phyloP scores from a whole-genome alignment of 2,113 vertebrate genomes.

The Hystrix brachyura region DNA sequence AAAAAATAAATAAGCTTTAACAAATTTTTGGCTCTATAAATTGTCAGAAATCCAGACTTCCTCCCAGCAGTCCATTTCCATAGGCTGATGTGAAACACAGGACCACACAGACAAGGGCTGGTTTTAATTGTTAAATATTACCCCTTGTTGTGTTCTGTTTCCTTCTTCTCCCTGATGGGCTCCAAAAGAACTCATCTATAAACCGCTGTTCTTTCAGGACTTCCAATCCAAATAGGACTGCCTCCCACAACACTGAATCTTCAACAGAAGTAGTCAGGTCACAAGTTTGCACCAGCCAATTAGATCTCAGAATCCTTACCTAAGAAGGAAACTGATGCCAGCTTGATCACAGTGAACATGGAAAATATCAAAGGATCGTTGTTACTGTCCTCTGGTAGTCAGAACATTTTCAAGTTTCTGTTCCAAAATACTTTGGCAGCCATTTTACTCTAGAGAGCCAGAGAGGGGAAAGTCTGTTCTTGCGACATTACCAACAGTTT shows the following conservation, averaged over 20 bases:
- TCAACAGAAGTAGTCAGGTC: constrained; percentile 24
- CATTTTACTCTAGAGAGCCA: constrained; percentile 67
- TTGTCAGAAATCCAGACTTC: constrained; percentile 53
- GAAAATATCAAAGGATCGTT: constrained; percentile 67
- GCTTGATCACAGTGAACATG: constrained; percentile 27
- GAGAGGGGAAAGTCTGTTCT: constrained; percentile 58
- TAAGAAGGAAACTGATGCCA: constrained; percentile 48
- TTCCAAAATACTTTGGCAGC: constrained; percentile 76
- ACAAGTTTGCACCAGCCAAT: not conserved
- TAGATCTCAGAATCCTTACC: constrained; percentile 26
- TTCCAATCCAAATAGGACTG: not conserved
- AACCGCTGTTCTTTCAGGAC: not conserved
- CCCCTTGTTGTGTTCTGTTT: constrained; percentile 20
- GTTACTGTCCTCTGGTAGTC: constrained; percentile 48
- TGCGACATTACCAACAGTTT: constrained; percentile 56
- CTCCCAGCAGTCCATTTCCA: constrained; percentile 47
- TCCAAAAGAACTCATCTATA: constrained; percentile 30
- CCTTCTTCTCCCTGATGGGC: constrained; percentile 21
- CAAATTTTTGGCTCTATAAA: constrained; percentile 53
- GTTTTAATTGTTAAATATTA: constrained; percentile 56
- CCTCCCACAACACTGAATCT: not conserved
- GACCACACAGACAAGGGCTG: constrained; percentile 79
- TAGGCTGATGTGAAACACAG: constrained; percentile 33
- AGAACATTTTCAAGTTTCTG: constrained; percentile 61
- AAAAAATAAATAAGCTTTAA: constrained; percentile 37